A percentile compares a stretch with the other conserved stretches of the same genome.
Conservation (phyloP, 2,888 invertebrate genomes). For the Melipona bicolor region DNA sequence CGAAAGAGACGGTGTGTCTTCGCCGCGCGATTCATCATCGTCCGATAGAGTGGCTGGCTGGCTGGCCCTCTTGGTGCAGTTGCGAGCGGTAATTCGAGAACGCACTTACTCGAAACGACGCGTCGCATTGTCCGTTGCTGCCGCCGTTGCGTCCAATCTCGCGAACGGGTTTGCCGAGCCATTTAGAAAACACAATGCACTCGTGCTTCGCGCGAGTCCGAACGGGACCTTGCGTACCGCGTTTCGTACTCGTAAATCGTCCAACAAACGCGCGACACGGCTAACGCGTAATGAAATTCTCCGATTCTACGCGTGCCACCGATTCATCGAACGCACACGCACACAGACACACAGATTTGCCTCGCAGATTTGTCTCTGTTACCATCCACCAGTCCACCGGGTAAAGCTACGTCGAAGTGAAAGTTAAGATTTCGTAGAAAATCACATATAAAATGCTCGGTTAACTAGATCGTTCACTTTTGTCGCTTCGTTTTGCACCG, state of each 20-base stretch:
- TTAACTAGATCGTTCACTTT: slow-evolving; percentile 45
- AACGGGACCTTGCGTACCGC: slow-evolving; percentile 13
- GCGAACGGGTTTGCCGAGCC: slow-evolving; percentile 65
- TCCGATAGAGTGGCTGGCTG: slow-evolving; percentile 3
- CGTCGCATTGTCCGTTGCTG: slow-evolving; percentile 57
- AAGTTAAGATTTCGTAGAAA: slow-evolving; percentile 74
- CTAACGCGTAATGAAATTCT: slow-evolving; percentile 2
- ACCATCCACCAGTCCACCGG: slow-evolving; percentile 8
- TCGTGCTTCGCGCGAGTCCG: slow-evolving; percentile 22
- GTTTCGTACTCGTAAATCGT: slow-evolving; percentile 70
- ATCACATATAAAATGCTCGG: slow-evolving; percentile 74
- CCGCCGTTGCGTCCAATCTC: neutral
- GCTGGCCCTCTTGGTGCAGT: slow-evolving; percentile 18
- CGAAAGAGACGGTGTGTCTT: neutral
- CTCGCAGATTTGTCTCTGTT: neutral
- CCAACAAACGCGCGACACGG: slow-evolving; percentile 67
- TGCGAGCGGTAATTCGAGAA: slow-evolving; percentile 57
- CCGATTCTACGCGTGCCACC: slow-evolving; percentile 7
- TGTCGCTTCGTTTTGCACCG: neutral
- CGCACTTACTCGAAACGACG: slow-evolving; percentile 61
- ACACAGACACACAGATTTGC: neutral
- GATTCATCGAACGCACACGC: neutral
- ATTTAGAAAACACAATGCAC: slow-evolving; percentile 76
- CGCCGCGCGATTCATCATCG: slow-evolving; percentile 41
- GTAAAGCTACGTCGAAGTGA: slow-evolving; percentile 49